Conservation (phyloP, 2,888 invertebrate species). For the Exocentrus adspersus region DNA sequence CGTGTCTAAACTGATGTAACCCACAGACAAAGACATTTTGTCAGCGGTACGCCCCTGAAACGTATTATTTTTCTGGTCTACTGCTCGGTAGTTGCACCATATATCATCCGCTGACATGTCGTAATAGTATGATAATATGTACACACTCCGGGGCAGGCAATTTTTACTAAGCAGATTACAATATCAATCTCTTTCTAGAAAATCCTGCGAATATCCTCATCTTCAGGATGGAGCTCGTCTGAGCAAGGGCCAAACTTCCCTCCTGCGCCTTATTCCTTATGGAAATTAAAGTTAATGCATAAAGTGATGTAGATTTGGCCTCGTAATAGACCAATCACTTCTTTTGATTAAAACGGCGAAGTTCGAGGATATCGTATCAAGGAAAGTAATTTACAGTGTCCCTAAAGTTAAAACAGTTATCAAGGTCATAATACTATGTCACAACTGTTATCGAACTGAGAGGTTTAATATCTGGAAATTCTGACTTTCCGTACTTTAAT, state of each 20-base stretch:
- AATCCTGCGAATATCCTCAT: constrained; percentile 54
- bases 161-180: constrained; percentile 65
- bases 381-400: too few relatives aligned
- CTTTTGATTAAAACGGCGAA: constrained; percentile 11
- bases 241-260: constrained; percentile 30
- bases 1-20: too few relatives aligned
- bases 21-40: too few relatives aligned
- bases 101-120: constrained; percentile 65
- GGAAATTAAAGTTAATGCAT: constrained; percentile 58
- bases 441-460: too few relatives aligned
- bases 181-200: constrained; percentile 63
- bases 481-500: too few relatives aligned
- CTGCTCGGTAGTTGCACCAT: constrained; percentile 60
- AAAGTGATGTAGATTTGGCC: constrained; percentile 44
- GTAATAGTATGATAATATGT: constrained; percentile 66
- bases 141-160: constrained; percentile 63
- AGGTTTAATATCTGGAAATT: too few relatives aligned
- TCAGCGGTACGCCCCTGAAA: constrained; percentile 33
- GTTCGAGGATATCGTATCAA: neutral
- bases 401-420: too few relatives aligned
- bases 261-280: constrained; percentile 53
- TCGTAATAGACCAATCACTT: constrained; percentile 20
- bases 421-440: too few relatives aligned
- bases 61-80: constrained; percentile 60
- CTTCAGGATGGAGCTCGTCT: constrained; percentile 41